Conservation (phyloP, 2,888 invertebrate genomes). For the Plebejus melissa region DNA sequence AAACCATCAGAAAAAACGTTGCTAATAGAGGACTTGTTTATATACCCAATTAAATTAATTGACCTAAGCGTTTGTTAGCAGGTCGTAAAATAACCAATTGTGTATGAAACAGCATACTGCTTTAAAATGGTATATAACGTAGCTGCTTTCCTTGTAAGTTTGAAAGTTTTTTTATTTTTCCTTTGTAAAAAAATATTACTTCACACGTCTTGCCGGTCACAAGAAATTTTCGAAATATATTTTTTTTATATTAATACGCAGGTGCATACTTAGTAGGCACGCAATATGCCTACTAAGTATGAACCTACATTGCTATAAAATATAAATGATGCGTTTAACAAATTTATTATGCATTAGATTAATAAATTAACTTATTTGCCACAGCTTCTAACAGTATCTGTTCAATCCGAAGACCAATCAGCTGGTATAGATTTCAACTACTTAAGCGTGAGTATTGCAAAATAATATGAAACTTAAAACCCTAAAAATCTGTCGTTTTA, state of each 20-base stretch:
- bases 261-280: no score
- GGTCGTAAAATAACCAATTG: not conserved
- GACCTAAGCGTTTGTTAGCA: not conserved
- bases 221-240: not conserved
- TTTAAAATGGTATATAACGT: conserved; percentile 6
- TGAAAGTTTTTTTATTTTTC: not conserved
- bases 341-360: no score
- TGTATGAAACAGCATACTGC: not conserved
- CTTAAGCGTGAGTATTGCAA: conserved; percentile 48
- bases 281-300: no score
- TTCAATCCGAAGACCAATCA: conserved; percentile 38
- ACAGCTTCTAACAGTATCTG: conserved; percentile 2
- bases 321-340: no score
- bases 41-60: conserved; percentile 1
- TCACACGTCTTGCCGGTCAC: no score
- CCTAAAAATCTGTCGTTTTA: not conserved
- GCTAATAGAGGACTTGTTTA: not conserved
- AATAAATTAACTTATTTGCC: not conserved
- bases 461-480: not conserved
- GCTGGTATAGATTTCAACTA: conserved; percentile 49
- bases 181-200: not conserved
- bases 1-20: not conserved
- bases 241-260: no score
- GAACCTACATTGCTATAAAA: no score
- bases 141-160: conserved; percentile 12